Evolutionary conservation across 2,888 invertebrate genomes (phyloP), one percentile per base, ranked within the genome.

Genomic region (Ichneumoninae sp.): DNA sequence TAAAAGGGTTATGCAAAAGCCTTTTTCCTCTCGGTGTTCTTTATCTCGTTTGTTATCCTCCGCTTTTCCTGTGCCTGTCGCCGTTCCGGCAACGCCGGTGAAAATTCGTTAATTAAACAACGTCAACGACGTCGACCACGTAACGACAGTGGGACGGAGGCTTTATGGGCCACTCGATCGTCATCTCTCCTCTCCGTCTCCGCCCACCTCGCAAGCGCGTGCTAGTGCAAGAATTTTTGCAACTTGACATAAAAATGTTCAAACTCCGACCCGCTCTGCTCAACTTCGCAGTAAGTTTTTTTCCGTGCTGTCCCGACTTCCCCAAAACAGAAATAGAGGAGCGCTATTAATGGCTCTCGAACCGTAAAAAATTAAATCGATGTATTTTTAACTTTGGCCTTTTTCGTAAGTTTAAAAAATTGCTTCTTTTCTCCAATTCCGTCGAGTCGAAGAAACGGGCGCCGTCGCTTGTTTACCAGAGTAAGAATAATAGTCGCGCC

Each of bases 71-170:
- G 26, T 22, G 30, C 65, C 47, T 50, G 62, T 60, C 40, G 62
- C 19, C 47, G 16, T 69, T 47, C 57, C 54, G 16, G 33, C 54
- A 16, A 44, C 44, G 33, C 22, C 26, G 19, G 2, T 47, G 13
- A n/a, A 71, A 79, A 71, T 79, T 65, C 79, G 50, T 79, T 79
- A 79, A 79, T 79, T 79, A 79, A 71, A 79, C 70, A 65, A 70
- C 62, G 62, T 60, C 36, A 70, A 36, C 52, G 36, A 70, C 70
- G 65, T 52, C 79, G 52, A 19, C 44, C 16, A 52, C n/a, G 79
- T 54, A 36, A 8, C 19, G 13, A 36, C 26, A 19, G 60, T 22
- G 7, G 33, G 8, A 62, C 70, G 44, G 10, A 78, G 30, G 74
- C 40, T 62, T 79, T 79, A 62, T 70, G n/a, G 69, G 78, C 65